Percentiles rank a stretch among this genome's conserved stretches.
Evolutionary conservation across 1,140 invertebrate species (phyloP).

Genomic region (Calephelis nemesis): DNA sequence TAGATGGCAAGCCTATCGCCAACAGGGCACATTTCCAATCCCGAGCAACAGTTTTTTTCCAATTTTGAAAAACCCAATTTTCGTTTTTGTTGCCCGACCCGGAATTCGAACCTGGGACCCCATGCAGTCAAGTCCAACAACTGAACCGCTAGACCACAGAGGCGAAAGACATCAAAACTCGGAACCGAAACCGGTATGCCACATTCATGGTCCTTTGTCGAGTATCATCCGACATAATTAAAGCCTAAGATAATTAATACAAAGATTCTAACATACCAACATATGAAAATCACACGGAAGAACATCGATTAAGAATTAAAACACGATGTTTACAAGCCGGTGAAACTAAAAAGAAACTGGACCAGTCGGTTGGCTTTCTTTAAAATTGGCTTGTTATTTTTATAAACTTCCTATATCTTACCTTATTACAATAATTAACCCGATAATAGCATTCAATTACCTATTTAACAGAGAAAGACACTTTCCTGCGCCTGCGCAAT

Average conservation of each 20-base stretch:
- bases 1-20: too few relatives aligned
- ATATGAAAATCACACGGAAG: conserved; percentile 43
- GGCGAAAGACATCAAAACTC: too few relatives aligned
- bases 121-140: too few relatives aligned
- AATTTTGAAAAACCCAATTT: too few relatives aligned
- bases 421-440: conserved; percentile 4
- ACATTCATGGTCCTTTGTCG: too few relatives aligned
- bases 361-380: conserved; percentile 42
- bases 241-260: neutral
- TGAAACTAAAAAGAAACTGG: conserved; percentile 57
- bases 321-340: conserved; percentile 40
- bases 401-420: conserved; percentile 11
- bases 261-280: neutral
- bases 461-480: neutral
- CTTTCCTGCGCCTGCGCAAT: neutral
- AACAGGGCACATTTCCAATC: too few relatives aligned
- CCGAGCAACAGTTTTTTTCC: too few relatives aligned
- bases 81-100: too few relatives aligned
- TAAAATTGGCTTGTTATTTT: conserved; percentile 25
- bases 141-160: too few relatives aligned
- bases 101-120: too few relatives aligned
- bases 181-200: too few relatives aligned
- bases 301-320: conserved; percentile 56
- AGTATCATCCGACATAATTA: too few relatives aligned
- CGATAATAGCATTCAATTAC: conserved; percentile 9